Conservation (phyloP, 1,140 invertebrate species). For the Dreissena polymorpha region DNA sequence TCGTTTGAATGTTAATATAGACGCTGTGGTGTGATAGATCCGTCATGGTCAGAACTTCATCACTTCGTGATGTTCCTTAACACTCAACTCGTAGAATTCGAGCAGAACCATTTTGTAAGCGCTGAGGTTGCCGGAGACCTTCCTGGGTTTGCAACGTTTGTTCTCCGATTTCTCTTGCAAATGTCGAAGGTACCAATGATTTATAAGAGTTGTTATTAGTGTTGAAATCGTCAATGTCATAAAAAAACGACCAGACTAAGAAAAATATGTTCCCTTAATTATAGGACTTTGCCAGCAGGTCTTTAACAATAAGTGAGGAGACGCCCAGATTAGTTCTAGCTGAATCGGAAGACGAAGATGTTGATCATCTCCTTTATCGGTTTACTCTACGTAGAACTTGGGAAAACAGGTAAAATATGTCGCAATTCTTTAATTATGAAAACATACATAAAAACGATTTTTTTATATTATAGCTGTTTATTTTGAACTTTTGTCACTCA, state of each 20-base stretch:
- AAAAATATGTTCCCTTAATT: no score
- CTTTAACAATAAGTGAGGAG: constrained; percentile 74
- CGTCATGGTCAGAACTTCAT: constrained; percentile 70
- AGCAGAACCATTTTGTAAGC: constrained; percentile 62
- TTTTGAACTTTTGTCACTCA: no score
- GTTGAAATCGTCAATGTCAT: no score
- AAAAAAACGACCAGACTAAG: no score
- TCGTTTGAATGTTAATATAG: constrained; percentile 43
- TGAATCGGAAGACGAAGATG: no score
- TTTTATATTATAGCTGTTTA: no score
- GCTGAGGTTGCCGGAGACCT: constrained; percentile 45
- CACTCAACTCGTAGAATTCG: constrained; percentile 63
- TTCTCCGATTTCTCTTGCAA: constrained; percentile 73
- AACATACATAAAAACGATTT: no score
- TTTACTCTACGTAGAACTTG: constrained; percentile 71
- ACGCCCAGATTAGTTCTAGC: constrained; percentile 40
- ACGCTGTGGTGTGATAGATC: constrained; percentile 66
- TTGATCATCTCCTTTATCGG: constrained; percentile 44
- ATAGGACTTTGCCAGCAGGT: constrained; percentile 76
- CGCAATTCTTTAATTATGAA: no score
- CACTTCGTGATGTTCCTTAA: constrained; percentile 71
- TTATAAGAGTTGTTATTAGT: no score
- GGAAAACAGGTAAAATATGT: constrained; percentile 65
- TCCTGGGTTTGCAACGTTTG: constrained; percentile 68
- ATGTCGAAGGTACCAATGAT: constrained; percentile 72